Evolutionary conservation across 2,888 invertebrate genomes (phyloP), one percentile per base, ranked within the genome.

Genomic region (Drosophila affinis): DNA sequence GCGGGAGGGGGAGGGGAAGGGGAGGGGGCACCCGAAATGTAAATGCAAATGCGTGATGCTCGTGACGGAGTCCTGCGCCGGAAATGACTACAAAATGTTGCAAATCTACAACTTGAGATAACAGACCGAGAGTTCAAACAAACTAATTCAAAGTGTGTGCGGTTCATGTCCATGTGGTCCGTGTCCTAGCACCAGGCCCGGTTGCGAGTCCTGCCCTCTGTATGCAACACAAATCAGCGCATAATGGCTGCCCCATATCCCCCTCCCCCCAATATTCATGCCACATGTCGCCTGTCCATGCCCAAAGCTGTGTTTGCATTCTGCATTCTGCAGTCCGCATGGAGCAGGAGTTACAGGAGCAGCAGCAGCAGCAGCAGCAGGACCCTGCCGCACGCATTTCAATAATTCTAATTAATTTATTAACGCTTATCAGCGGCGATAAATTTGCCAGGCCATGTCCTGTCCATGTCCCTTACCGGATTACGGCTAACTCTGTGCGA

Each of bases 371-470:
- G 44, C 64, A 27, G 44, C 64, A 27, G 69, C 60, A 60, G 68
- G 32, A 59, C 56, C 52, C 60, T 52, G 47, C 46, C 55, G 39
- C 75, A 81, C 79, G 85, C 91, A 91, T 91, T 91, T 91, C 91
- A 91, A 91, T 91, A 91, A 90, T 91, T 91, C 91, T 91, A 91
- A 91, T 91, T 91, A 91, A 91, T 91, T 91, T 91, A 91, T 91
- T 91, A 91, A 91, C 90, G 91, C 89, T 91, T 91, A 91, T 91
- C 91, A 90, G 83, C 76, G 77, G 77, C 86, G 84, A 91, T 91
- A 91, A 91, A 91, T 91, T 81, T 89, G 86, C 73, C 54, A 55
- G 61, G 56, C 51, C 49, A 32, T n/a, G 45, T 61, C 60, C 55
- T 68, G 64, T 14, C 51, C 55, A 72, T 60, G 47, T 44, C 46